Percentiles rank a stretch among this genome's conserved stretches.
phyloP scores from a whole-genome alignment of 1,140 invertebrate species.

The Meteorus sp. region DNA sequence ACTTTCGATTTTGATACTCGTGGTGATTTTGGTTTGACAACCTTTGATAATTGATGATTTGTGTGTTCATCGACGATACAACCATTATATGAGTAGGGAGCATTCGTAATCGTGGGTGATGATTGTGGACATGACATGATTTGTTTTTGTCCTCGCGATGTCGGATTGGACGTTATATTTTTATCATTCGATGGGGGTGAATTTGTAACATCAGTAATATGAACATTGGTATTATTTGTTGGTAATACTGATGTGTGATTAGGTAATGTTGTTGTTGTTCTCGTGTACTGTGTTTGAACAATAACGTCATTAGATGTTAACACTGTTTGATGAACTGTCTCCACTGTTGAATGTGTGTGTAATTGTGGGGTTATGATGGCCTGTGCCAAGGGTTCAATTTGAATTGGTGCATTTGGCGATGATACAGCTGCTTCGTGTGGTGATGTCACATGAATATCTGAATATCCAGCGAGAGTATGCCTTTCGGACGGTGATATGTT shows the following conservation, averaged over 20 bases:
- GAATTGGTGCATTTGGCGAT: slow-evolving; percentile 48
- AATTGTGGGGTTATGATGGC: slow-evolving; percentile 53
- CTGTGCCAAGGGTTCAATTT: slow-evolving; percentile 52
- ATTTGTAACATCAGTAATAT: slow-evolving; percentile 51
- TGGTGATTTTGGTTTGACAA: slow-evolving; percentile 43
- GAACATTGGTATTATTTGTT: slow-evolving; percentile 46
- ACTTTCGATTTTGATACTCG: slow-evolving; percentile 39
- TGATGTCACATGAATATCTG: slow-evolving; percentile 49
- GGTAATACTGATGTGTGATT: slow-evolving; percentile 51
- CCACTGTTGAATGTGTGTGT: slow-evolving; percentile 51
- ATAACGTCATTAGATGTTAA: slow-evolving; percentile 55
- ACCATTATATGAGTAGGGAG: slow-evolving; percentile 29
- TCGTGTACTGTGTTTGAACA: slow-evolving; percentile 54
- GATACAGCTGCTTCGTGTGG: slow-evolving; percentile 50
- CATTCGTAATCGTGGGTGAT: slow-evolving; percentile 32
- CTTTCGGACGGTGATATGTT: slow-evolving; percentile 51
- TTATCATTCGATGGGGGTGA: slow-evolving; percentile 26
- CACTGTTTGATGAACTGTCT: slow-evolving; percentile 56
- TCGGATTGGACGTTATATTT: slow-evolving; percentile 28
- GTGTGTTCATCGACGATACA: slow-evolving; percentile 28
- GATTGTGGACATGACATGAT: slow-evolving; percentile 40
- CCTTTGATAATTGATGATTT: slow-evolving; percentile 35
- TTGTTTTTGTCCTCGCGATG: background rate
- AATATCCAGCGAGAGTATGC: slow-evolving; percentile 45
- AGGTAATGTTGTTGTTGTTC: slow-evolving; percentile 51